Evolutionary conservation across 1,140 invertebrate species (phyloP).

Genomic region (Dendrolimus punctatus): DNA sequence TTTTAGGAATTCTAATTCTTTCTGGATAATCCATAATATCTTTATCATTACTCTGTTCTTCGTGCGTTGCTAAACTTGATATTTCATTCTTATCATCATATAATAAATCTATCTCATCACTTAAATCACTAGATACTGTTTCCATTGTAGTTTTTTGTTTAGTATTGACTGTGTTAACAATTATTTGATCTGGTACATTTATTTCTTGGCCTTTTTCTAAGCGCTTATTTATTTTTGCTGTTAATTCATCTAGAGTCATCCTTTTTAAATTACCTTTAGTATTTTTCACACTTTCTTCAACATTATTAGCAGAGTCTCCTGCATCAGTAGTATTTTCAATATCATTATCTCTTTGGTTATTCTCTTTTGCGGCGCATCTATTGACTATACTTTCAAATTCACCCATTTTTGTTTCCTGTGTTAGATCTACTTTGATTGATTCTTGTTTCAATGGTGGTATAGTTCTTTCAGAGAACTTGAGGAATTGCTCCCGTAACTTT

Average conservation of each 20-base stretch:
- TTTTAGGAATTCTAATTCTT: conserved; percentile 77
- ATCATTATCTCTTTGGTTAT: conserved; percentile 10
- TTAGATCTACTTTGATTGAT: conserved; percentile 50
- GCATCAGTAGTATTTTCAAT: conserved; percentile 14
- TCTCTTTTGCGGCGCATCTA: conserved; percentile 40
- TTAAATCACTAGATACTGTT: conserved; percentile 5
- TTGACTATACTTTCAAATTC: conserved; percentile 60
- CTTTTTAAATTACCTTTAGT: conserved; percentile 21
- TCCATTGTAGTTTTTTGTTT: conserved; percentile 12
- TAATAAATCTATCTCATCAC: conserved; percentile 38
- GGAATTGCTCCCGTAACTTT: conserved; percentile 73
- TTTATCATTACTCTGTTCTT: conserved; percentile 27
- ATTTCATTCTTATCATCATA: conserved; percentile 30
- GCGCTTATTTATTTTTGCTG: conserved; percentile 40
- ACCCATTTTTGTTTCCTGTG: conserved; percentile 41
- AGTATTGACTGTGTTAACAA: conserved; percentile 33
- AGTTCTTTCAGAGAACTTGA: conserved; percentile 76
- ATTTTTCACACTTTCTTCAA: conserved; percentile 21
- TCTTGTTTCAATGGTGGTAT: conserved; percentile 57
- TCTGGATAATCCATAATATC: conserved; percentile 64
- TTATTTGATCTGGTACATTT: conserved; percentile 40
- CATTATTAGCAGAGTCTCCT: conserved; percentile 19
- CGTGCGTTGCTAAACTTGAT: conserved; percentile 25
- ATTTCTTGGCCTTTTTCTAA: conserved; percentile 51
- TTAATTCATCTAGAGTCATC: conserved; percentile 49